Base-by-base conservation (phyloP, 2,113 vertebrate genomes). In the Amazona guildingii region DNA sequence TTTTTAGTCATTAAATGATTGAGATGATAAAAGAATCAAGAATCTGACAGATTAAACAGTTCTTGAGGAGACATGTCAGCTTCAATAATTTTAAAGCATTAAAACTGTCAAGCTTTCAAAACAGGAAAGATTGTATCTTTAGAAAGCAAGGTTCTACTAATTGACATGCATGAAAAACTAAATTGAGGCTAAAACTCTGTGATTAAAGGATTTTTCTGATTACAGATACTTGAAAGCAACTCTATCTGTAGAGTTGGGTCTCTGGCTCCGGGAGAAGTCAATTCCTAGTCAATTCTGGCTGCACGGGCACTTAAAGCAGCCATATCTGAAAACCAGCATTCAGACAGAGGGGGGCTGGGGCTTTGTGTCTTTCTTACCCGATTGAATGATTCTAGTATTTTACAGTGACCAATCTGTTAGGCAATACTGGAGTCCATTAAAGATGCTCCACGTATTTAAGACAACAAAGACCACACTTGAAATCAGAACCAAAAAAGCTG, bases 51-150 rank as follows among this genome's bases (percentile, higher is more conserved):
- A 92, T 95, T 69, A 96, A 96, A 90, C 64, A 73, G 37, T 43
- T 94, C 89, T 86, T 33, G 79, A 96, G 89, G 48, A 96, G 82
- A 83, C 57, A 2, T 82, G 92, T 95, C 89, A 95, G 66, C 89
- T 93, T 59, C 80, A 52, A 88, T 96, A 76, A 96, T 95, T 86
- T 75, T 73, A 63, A 39, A 90, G 90, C 95, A 90, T 90, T 82
- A 70, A 29, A 90, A 66, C 89, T 95, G 94, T 96, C 95, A 96
- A 76, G 94, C 73, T 86, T 95, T 94, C 95, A 95, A 95, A 96
- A 92, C 4, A 93, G 87, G 57, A 48, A 86, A 79, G 95, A 90
- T 67, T 86, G 70, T 92, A 86, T 86, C 96, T 67, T 41, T 41
- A 94, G 92, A 94, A 94, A 97, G 94, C 91, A 95, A 94, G 49